Evolutionary conservation across 2,113 vertebrate species (phyloP), one percentile per base, ranked within the genome.

Genomic region (Lipophrys pholis): DNA sequence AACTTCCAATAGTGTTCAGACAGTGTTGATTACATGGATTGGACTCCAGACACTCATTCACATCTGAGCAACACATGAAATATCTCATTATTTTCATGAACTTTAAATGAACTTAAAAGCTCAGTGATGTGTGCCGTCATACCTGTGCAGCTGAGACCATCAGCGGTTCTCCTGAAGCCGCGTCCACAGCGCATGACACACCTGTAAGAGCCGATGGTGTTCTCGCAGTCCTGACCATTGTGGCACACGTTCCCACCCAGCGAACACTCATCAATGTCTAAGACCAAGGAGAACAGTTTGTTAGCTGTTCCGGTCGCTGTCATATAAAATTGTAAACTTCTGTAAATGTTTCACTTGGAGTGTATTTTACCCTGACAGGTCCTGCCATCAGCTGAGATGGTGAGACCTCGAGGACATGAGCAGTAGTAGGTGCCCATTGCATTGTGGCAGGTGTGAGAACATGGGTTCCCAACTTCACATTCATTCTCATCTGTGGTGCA

Each of bases 1-100:
- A 99, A 75, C 98, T 97, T 49, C 98, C 98, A 45, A 99, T 90
- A 7, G 93, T 95, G 69, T 99, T 99, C 74, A 97, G 93, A 86
- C 97, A 99, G 39, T 81, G 95, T 36, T 99, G 98, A 69, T 97
- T 95, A 70, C 98, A 99, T 10, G 94, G 94, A 56, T 89, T 95
- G 42, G 95, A 93, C 71, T 99, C 98, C 85, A 96, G 95, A 73
- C 98, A 99, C 90, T 99, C 98, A 0, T 99, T 97, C 66, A 99
- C 49, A 77, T 99, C 98, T 99, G 90, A 80, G 53, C 35, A 76
- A 58, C 42, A 85, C n/a, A 30, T 30, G 2, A 48, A 30, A 7
- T 6, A 50, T 3, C 14, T 60, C 8, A 55, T 3, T 11, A 35
- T 30, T 30, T 30, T 30, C 21, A 11, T 1, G 52, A 6, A 38